Base-by-base conservation (phyloP, 2,797 vertebrate genomes). In the Novumbra hubbsi region DNA sequence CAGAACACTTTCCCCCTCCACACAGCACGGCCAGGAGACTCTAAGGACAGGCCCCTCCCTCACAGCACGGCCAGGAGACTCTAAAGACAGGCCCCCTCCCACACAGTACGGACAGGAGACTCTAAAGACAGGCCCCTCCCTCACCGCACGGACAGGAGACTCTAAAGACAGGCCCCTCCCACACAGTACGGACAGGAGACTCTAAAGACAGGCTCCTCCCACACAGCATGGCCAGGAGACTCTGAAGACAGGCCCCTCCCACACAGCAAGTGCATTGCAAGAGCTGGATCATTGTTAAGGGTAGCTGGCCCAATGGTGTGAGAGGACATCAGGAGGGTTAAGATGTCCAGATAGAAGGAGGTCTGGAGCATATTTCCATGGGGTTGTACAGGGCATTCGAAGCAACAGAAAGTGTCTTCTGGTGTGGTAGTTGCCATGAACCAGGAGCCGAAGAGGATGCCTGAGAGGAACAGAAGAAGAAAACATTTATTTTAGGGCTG, bases 221-320 rank as follows among this genome's bases (percentile, higher is more conserved):
- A n/a, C 67, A 70, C 52, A 68, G 38, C 67, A 49, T 15, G 16
- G 30, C 45, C 73, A 72, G 71, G 74, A 81, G 80, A 83, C 77
- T 92, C 77, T 88, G 94, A 85, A 94, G 75, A 71, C 19, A 73
- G 92, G 82, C 91, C 92, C 81, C 93, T 94, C 82, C 93, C 93
- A 55, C 72, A 64, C 68, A 76, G 73, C 21, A 57, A 9, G 16
- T 30, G 60, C 38, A 28, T 66, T 30, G 49, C 66, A 32, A 62
- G 52, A 38, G 62, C 38, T 60, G 57, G 34, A 17, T 28, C 57
- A 34, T 14, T 19, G 63, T 65, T 2, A 12, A 4, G 52, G 45
- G 38, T 28, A 32, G 68, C 74, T 70, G 76, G 52, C 71, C 62
- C 68, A 74, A 71, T 75, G 45, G 68, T 15, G 7, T 32, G 41